A percentile compares a stretch with the other conserved stretches of the same genome.
phyloP scores from a whole-genome alignment of 2,797 vertebrate species.

The Percopsis omiscomaycus region DNA sequence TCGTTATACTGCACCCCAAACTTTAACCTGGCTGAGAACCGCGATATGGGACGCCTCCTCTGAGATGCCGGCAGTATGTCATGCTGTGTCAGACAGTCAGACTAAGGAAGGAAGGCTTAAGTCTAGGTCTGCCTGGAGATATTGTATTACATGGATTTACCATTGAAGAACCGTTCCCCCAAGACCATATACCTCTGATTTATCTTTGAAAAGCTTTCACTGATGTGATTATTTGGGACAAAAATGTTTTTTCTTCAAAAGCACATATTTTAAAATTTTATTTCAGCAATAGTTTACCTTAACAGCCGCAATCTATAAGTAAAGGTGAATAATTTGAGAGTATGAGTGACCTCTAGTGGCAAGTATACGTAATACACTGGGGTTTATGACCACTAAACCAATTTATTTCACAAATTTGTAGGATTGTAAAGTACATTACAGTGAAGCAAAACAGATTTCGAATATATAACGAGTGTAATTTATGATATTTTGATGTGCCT shows the following conservation, averaged over 20 bases:
- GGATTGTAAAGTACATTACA: background rate
- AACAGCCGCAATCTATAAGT: background rate
- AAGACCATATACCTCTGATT: constrained; percentile 4
- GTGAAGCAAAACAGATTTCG: background rate
- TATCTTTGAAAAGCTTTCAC: constrained; percentile 11
- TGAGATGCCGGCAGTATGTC: constrained; percentile 51
- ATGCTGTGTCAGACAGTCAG: constrained; percentile 50
- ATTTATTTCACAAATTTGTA: too few species aligned
- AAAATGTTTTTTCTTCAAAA: too few species aligned
- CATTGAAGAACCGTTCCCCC: constrained; percentile 2
- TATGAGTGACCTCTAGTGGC: constrained; percentile 51
- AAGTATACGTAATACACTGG: constrained; percentile 3
- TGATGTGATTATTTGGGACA: background rate
- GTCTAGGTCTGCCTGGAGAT: constrained; percentile 21
- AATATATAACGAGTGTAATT: background rate
- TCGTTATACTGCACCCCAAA: constrained; percentile 38
- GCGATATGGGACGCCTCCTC: constrained; percentile 57
- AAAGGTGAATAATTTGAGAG: background rate
- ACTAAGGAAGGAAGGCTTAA: constrained; percentile 33
- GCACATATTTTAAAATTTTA: too few species aligned
- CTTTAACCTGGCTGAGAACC: constrained; percentile 23
- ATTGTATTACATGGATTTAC: constrained; percentile 45
- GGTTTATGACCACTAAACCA: background rate
- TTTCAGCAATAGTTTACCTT: too few species aligned
- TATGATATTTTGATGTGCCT: too few species aligned